Evolutionary conservation across 2,797 vertebrate species (phyloP), one percentile per base, ranked within the genome.

Genomic region (Sylvilagus floridanus): DNA sequence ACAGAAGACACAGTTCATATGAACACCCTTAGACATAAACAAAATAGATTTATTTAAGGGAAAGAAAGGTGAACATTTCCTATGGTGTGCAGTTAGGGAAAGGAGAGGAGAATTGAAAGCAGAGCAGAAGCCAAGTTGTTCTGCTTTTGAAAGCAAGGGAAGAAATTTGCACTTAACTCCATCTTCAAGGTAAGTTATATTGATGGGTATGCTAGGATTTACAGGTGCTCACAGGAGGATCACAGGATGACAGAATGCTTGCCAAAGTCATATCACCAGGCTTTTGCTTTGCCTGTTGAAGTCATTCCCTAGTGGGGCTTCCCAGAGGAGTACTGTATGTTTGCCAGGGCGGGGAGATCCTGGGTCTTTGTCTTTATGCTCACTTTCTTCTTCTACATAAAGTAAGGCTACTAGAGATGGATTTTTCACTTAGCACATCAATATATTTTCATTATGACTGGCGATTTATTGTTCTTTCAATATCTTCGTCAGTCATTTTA

Each of bases 361-460:
- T 28, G 14, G 30, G 26, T 71, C 47, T 71, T 30, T 32, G n/a
- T 52, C 14, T 60, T 83, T 35, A 37, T 11, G 30, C 3, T 79
- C 50, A 66, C 7, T 68, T 84, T 47, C 7, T 2, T 81, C 91
- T 73, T 73, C 32, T 71, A 75, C 68, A 88, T 93, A 78, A 60
- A 63, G 11, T 65, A 54, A 16, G 50, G 22, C 28, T 89, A 52
- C 14, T 57, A 30, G 13, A 91, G 66, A 90, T 60, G 24, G 50
- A 72, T 84, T 94, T 96, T 94, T 94, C 66, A 95, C 30, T 93
- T 93, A 95, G 69, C 26, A 68, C 21, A 72, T 87, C 47, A 75
- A 94, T 95, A 37, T 84, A 90, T 96, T 95, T 97, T 92, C 86
- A 87, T 95, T 90, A 94, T 77, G 62, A 62, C 66, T 75, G 92